These are phyloP conservation scores for Alethe diademata DNA, from an alignment of 2,113 vertebrate species.

Conservation along the genomic window DNA sequence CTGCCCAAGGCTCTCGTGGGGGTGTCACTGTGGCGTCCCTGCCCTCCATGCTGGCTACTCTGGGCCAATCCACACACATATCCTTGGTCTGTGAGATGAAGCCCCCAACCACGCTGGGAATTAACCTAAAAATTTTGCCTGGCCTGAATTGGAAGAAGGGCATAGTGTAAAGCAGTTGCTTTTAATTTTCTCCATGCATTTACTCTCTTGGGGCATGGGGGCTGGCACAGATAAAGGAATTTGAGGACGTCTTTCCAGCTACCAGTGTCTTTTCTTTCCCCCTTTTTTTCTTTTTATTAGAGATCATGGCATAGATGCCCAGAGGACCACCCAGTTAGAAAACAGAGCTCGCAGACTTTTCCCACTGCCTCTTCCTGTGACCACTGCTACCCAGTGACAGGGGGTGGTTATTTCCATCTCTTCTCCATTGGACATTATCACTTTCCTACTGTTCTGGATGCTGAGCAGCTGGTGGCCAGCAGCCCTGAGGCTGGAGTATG, in stretches of 20 bases:
- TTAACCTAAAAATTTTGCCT: not conserved
- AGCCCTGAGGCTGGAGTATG: not conserved
- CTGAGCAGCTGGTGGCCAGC: not conserved
- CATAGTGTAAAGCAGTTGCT: slow-evolving; percentile 14
- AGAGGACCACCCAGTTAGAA: slow-evolving; percentile 52
- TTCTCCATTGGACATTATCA: not conserved
- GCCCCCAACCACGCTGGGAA: not conserved
- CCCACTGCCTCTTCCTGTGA: not conserved
- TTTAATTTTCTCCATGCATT: slow-evolving; percentile 44
- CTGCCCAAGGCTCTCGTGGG: rapidly evolving
- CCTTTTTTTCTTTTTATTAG: not conserved
- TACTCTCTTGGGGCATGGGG: not conserved
- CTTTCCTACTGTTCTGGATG: slow-evolving; percentile 6
- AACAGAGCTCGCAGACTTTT: not conserved
- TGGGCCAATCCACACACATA: rapidly evolving
- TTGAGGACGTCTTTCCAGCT: slow-evolving; percentile 11
- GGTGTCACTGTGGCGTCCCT: rapidly evolving
- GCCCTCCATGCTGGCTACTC: rapidly evolving
- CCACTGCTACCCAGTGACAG: not conserved
- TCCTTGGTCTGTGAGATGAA: not conserved
- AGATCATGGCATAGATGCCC: slow-evolving; percentile 8
- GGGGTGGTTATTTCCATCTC: not conserved
- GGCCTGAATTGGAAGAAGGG: slow-evolving; percentile 46
- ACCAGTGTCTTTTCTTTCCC: not conserved
- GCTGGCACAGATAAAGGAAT: slow-evolving; percentile 62